A percentile compares a stretch with the other conserved stretches of the same genome.
Evolutionary conservation across 2,888 invertebrate species (phyloP).

Genomic region (Eurytoma californica): DNA sequence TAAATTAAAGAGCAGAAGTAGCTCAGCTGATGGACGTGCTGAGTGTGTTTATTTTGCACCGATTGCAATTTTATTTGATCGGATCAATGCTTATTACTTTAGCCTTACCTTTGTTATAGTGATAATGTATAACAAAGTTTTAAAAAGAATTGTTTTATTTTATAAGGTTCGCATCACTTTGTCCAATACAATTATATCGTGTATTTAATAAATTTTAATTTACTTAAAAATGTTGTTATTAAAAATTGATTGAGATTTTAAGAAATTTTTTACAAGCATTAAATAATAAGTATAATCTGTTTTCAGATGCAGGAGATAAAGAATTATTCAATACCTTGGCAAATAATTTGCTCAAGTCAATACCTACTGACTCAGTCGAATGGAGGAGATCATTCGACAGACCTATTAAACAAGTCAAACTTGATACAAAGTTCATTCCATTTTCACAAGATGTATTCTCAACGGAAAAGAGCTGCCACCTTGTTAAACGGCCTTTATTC

Average conservation of each 20-base stretch:
- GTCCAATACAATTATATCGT: background rate
- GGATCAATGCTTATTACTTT: too few relatives aligned
- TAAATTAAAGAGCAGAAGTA: slow-evolving; percentile 14
- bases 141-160: too few relatives aligned
- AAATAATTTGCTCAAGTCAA: slow-evolving; percentile 84
- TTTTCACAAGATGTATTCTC: slow-evolving; percentile 86
- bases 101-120: too few relatives aligned
- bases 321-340: slow-evolving; percentile 90
- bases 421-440: slow-evolving; percentile 88
- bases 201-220: background rate
- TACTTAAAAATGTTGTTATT: background rate
- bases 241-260: too few relatives aligned
- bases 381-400: slow-evolving; percentile 94
- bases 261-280: background rate
- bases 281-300: slow-evolving; percentile 27
- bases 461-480: slow-evolving; percentile 84
- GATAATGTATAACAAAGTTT: background rate
- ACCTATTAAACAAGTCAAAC: slow-evolving; percentile 87
- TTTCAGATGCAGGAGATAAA: slow-evolving; percentile 88
- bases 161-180: too few relatives aligned
- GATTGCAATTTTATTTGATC: background rate
- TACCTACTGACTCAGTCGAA: slow-evolving; percentile 92
- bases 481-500: slow-evolving; percentile 92
- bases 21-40: slow-evolving; percentile 22
- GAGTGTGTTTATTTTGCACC: background rate